Evolutionary conservation across 2,888 invertebrate species (phyloP).

Genomic region (Keiferia lycopersicella): DNA sequence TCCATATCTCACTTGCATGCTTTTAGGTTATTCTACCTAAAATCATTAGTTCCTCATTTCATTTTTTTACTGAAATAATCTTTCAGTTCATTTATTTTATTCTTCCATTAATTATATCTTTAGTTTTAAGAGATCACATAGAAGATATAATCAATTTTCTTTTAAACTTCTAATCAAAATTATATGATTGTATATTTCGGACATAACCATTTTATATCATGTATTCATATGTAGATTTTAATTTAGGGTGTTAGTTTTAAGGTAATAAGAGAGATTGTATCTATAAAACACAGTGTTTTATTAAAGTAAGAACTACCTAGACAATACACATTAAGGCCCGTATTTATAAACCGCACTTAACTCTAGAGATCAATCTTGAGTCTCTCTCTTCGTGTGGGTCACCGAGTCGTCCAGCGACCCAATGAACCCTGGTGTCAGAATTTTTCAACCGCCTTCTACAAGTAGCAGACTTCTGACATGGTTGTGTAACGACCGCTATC

Average conservation of each 20-base stretch:
- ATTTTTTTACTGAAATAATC: slow-evolving; percentile 46
- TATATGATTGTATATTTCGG: slow-evolving; percentile 75
- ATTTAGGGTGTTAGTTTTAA: slow-evolving; percentile 39
- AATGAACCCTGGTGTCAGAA: too few species aligned
- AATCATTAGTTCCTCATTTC: slow-evolving; percentile 45
- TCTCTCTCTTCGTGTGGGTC: too few species aligned
- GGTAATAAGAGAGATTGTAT: slow-evolving; percentile 57
- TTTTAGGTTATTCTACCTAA: slow-evolving; percentile 39
- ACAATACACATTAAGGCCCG: background rate
- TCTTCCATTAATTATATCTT: slow-evolving; percentile 61
- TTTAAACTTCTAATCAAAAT: slow-evolving; percentile 66
- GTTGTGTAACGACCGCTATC: too few species aligned
- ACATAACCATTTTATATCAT: slow-evolving; percentile 65
- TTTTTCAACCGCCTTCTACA: too few species aligned
- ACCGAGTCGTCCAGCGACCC: too few species aligned
- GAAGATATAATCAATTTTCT: slow-evolving; percentile 66
- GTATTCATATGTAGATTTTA: slow-evolving; percentile 63
- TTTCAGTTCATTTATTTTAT: slow-evolving; percentile 48
- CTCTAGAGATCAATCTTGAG: too few species aligned
- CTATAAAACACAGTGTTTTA: slow-evolving; percentile 23
- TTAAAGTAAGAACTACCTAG: slow-evolving; percentile 2
- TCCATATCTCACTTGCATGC: slow-evolving; percentile 16
- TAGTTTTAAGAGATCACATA: slow-evolving; percentile 65
- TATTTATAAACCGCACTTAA: too few species aligned
- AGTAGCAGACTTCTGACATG: too few species aligned